Conservation (phyloP, 2,797 vertebrate species). For the Enteromius paludinosus region DNA sequence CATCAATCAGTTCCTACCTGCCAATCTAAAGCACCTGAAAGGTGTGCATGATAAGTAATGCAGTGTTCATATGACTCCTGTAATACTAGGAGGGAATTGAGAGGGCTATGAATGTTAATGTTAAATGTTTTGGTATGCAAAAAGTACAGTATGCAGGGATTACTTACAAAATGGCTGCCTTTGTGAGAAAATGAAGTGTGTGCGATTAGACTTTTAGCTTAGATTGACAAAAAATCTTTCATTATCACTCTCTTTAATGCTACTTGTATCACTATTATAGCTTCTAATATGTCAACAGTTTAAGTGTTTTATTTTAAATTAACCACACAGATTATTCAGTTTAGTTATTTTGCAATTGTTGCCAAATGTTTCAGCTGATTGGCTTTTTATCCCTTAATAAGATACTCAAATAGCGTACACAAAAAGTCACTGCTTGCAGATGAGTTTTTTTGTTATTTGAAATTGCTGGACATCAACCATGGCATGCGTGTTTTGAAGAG, state of each 20-base stretch:
- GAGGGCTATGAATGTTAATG: neutral
- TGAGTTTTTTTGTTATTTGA: neutral
- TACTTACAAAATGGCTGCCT: neutral
- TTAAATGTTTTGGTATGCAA: neutral
- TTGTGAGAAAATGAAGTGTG: neutral
- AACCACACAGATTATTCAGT: neutral
- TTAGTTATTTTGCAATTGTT: neutral
- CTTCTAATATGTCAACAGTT: neutral
- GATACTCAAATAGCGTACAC: neutral
- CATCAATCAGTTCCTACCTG: slow-evolving; percentile 52
- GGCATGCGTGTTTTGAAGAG: neutral
- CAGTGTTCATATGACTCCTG: neutral
- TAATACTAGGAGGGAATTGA: neutral
- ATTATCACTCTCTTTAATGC: neutral
- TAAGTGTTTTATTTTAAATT: neutral
- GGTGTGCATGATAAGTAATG: neutral
- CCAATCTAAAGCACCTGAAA: slow-evolving; percentile 16
- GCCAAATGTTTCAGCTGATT: neutral
- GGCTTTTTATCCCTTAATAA: slow-evolving; percentile 5
- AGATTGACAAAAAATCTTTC: neutral
- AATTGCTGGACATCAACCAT: neutral
- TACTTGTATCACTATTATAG: neutral
- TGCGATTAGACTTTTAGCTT: neutral
- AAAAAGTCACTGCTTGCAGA: neutral
- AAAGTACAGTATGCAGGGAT: neutral